Base-by-base conservation (phyloP, 2,113 vertebrate genomes). In the Plotosus lineatus region DNA sequence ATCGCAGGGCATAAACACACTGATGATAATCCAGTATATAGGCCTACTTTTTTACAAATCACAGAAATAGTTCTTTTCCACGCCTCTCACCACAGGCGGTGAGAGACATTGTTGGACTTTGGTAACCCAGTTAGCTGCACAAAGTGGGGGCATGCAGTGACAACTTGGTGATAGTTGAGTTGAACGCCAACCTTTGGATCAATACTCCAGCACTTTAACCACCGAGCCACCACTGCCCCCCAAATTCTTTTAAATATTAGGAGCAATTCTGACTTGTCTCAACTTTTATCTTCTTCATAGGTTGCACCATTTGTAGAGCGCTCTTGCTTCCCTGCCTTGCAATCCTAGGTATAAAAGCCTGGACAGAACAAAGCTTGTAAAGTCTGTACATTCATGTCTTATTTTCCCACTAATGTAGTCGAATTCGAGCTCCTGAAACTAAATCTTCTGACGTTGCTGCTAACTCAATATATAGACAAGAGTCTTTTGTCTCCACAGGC, bases 371-470 rank as follows among this genome's bases (percentile, higher is more conserved):
- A 28, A 46, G 65, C 23, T 42, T 44, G 38, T 42, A 44, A 66
- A 66, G 40, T 11, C 40, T 72, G 44, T 72, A 72, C 26, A 50
- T 72, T 72, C 68, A 72, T 72, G 42, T 28, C 42, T 71, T 26
- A 48, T 46, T 71, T 31, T 71, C 10, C 40, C 42, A 48, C 14
- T 44, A 15, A 6, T 44, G n/a, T 44, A 44, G 40, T 26, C 14
- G 65, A 26, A 71, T 2, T 71, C 7, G 1, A 71, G 14, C 68
- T 31, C n/a, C 6, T 48, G 68, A 48, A 71, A 71, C n/a, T 17
- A 71, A 72, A 31, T 72, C 68, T 50, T 31, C 15, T 50, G 8
- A 31, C 3, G 15, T 48, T 33, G 31, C 6, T 3, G 14, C 50
- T 36, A 50, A 36, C 26, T 21, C n/a, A 33, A 5, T 17, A 50